Conservation (phyloP, 2,797 vertebrate genomes). For the Eulemur coronatus region DNA sequence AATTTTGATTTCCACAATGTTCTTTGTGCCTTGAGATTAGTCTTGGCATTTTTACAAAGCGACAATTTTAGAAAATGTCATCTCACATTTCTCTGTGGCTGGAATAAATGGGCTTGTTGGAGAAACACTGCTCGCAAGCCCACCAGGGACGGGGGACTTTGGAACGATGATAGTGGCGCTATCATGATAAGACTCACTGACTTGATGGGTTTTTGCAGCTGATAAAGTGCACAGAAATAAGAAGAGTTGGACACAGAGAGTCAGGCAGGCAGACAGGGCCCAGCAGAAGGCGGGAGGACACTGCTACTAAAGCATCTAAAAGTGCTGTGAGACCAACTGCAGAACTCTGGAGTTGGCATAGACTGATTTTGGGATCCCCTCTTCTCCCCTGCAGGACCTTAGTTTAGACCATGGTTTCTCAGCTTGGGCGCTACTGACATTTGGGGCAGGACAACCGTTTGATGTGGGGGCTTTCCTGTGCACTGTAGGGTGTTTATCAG, state of each 20-base stretch:
- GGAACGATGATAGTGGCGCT: fast-evolving
- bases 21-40: constrained; percentile 37
- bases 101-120: not conserved
- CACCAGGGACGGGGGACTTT: not conserved
- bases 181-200: not conserved
- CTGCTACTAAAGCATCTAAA: no score
- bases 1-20: not conserved
- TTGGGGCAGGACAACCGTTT: no score
- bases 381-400: not conserved
- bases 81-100: constrained; percentile 27
- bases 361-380: not conserved
- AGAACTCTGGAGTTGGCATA: not conserved
- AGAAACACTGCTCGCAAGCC: not conserved
- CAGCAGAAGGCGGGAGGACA: not conserved
- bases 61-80: constrained; percentile 38
- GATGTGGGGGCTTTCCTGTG: not conserved
- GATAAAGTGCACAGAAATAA: not conserved
- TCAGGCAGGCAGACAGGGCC: not conserved
- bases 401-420: not conserved
- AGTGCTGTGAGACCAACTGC: not conserved
- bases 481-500: not conserved
- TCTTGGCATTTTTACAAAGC: constrained; percentile 56
- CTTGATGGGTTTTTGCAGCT: not conserved
- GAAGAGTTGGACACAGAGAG: not conserved
- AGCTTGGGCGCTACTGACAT: not conserved